Conservation (phyloP, 2,888 invertebrate genomes). For the Drosophila imparisetae region DNA sequence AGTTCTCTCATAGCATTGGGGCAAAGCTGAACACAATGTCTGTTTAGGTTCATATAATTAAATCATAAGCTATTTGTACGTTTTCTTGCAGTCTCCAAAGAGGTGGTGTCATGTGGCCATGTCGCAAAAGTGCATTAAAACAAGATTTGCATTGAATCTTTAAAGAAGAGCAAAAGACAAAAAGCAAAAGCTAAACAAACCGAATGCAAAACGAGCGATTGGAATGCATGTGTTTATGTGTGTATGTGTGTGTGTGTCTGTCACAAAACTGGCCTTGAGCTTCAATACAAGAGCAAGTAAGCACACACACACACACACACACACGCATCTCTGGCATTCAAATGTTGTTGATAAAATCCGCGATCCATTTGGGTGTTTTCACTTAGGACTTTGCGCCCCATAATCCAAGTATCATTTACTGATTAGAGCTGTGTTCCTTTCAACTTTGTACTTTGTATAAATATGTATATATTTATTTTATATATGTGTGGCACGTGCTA, state of each 20-base stretch:
- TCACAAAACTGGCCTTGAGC: conserved; percentile 40
- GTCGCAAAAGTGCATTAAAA: conserved; percentile 5
- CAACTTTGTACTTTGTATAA: conserved; percentile 1
- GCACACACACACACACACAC: not conserved
- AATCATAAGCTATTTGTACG: too few species aligned
- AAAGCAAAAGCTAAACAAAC: conserved; percentile 8
- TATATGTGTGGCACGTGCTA: not conserved
- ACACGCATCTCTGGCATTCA: conserved; percentile 8
- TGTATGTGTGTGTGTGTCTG: not conserved
- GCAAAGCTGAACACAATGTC: conserved; percentile 7
- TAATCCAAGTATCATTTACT: conserved; percentile 18
- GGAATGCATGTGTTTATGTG: not conserved
- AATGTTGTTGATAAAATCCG: conserved; percentile 10
- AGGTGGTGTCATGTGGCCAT: too few species aligned
- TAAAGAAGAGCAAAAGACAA: not conserved
- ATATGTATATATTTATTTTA: not conserved
- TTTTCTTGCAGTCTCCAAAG: too few species aligned
- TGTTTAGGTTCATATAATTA: too few species aligned
- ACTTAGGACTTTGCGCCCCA: conserved; percentile 23
- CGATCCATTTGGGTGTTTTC: conserved; percentile 5
- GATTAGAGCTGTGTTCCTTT: conserved; percentile 16
- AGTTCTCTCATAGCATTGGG: not conserved
- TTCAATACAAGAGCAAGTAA: conserved; percentile 14
- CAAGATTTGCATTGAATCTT: not conserved
- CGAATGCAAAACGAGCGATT: conserved; percentile 7